Percentiles rank a stretch among this genome's conserved stretches.
Conservation (phyloP, 1,140 invertebrate species). For the Antheraea pernyi region DNA sequence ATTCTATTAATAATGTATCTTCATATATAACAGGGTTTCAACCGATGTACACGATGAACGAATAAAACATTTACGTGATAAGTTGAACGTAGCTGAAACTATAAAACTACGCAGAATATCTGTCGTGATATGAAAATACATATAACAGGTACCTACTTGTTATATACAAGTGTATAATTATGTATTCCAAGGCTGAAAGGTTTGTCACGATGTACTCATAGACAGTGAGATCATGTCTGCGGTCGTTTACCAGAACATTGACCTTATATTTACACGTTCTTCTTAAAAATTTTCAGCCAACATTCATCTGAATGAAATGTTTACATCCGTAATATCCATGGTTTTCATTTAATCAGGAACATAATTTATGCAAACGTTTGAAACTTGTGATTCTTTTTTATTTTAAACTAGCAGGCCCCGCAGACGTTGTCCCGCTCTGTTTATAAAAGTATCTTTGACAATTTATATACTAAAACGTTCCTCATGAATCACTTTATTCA, state of each 20-base stretch:
- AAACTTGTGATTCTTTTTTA: no score
- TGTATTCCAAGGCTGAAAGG: not conserved
- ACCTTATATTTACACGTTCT: not conserved
- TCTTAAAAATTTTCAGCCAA: not conserved
- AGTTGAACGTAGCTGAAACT: not conserved
- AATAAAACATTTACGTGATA: not conserved
- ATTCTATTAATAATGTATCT: not conserved
- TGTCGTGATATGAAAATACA: not conserved
- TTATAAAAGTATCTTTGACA: no score
- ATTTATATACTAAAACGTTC: no score
- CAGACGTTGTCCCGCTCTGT: no score
- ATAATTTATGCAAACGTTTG: no score
- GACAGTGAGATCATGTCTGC: not conserved
- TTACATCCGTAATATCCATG: not conserved
- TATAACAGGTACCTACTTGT: not conserved
- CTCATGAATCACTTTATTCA: no score
- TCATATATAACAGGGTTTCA: not conserved
- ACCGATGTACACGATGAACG: not conserved
- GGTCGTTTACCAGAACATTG: constrained; percentile 2
- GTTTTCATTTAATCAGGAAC: no score
- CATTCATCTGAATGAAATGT: not conserved
- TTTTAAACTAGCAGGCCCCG: no score
- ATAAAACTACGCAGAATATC: not conserved
- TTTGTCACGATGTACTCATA: not conserved
- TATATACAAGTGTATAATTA: not conserved